Evolutionary conservation across 2,113 vertebrate genomes (phyloP).

Genomic region (Mastomys coucha): DNA sequence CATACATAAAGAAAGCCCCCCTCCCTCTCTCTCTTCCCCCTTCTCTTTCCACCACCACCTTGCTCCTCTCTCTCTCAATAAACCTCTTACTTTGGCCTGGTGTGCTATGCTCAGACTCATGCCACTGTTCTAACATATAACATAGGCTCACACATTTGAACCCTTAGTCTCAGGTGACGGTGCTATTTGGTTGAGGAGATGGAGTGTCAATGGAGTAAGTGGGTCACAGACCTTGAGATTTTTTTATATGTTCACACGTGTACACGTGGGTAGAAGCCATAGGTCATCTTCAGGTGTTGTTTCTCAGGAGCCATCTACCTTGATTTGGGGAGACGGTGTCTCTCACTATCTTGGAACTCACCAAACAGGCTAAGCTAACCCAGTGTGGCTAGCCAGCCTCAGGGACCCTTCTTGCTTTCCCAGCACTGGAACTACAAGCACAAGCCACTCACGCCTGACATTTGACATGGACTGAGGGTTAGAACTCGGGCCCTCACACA

Average conservation of each 20-base stretch:
- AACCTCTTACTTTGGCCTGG: too few species aligned
- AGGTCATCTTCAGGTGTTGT: background rate
- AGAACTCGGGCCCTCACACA: background rate
- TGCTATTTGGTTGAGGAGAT: background rate
- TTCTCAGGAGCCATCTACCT: background rate
- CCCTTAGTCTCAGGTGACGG: background rate
- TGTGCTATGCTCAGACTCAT: too few species aligned
- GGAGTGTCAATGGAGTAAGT: background rate
- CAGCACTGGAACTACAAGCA: too few species aligned
- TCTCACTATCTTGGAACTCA: background rate
- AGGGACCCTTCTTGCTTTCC: background rate
- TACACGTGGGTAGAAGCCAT: background rate
- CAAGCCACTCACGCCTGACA: background rate
- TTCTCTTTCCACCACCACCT: too few species aligned
- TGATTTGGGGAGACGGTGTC: background rate
- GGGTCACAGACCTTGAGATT: background rate
- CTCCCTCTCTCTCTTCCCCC: too few species aligned
- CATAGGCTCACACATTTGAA: background rate
- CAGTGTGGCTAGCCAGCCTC: background rate
- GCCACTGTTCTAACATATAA: too few species aligned
- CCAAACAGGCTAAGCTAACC: background rate
- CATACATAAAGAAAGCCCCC: too few species aligned
- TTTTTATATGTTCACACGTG: background rate
- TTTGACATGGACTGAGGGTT: background rate
- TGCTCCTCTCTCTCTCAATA: too few species aligned